Conservation (phyloP, 2,888 invertebrate genomes). For the Deilephila porcellus region DNA sequence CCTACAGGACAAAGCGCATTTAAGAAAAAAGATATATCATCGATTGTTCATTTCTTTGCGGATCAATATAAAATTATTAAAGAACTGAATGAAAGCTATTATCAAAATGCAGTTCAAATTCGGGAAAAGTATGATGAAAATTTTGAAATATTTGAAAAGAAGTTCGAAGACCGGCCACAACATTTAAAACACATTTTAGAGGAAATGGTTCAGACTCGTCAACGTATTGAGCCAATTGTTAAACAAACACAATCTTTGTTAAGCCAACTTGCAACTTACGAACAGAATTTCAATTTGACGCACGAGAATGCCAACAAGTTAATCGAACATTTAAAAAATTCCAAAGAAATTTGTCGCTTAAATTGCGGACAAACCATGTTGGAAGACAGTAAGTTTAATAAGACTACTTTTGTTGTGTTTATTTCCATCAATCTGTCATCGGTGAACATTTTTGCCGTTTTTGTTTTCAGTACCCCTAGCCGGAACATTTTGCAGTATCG, state of each 20-base stretch:
- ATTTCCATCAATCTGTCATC: no score
- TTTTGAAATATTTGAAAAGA: slow-evolving; percentile 41
- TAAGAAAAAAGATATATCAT: slow-evolving; percentile 47
- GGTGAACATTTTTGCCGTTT: no score
- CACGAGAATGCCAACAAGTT: slow-evolving; percentile 33
- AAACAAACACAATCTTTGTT: slow-evolving; percentile 34
- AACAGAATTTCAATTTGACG: slow-evolving; percentile 37
- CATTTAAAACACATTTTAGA: slow-evolving; percentile 57
- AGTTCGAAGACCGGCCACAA: slow-evolving; percentile 46
- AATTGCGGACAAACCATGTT: slow-evolving; percentile 42
- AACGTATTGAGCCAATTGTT: slow-evolving; percentile 43
- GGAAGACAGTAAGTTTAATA: slow-evolving; percentile 30
- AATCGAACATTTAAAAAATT: slow-evolving; percentile 38
- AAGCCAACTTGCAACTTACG: slow-evolving; percentile 36
- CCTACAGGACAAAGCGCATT: slow-evolving; percentile 41
- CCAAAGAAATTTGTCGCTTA: slow-evolving; percentile 46
- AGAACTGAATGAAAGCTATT: slow-evolving; percentile 40
- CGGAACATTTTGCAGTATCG: no score
- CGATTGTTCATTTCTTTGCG: slow-evolving; percentile 47
- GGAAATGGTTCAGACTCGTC: slow-evolving; percentile 43
- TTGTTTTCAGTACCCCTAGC: no score
- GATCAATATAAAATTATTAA: slow-evolving; percentile 39
- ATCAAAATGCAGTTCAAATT: slow-evolving; percentile 37
- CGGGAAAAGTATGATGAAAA: slow-evolving; percentile 40
- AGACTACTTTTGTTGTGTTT: neutral